Conservation (phyloP, 2,888 invertebrate species). For the Drosophila merina region DNA sequence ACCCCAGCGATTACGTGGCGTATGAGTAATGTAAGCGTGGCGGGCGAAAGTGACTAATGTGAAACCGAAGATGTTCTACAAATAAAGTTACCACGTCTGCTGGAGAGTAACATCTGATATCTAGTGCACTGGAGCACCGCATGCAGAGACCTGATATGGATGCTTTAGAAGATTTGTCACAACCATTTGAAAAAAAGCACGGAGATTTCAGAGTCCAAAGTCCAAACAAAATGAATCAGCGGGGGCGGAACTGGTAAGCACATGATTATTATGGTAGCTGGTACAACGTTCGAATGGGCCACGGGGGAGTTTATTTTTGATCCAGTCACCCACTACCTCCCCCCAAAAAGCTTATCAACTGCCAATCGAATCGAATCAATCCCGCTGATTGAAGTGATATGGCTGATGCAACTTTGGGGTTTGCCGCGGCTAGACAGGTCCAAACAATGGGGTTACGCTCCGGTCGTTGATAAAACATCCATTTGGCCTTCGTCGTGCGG, state of each 20-base stretch:
- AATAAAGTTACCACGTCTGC: slow-evolving; percentile 7
- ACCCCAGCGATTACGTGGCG: slow-evolving; percentile 59
- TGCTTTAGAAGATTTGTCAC: slow-evolving; percentile 8
- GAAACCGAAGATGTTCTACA: slow-evolving; percentile 23
- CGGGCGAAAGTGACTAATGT: slow-evolving; percentile 36
- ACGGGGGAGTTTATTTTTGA: slow-evolving; percentile 6
- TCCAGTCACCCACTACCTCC: neutral
- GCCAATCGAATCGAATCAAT: slow-evolving; percentile 31
- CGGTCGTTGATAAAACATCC: slow-evolving; percentile 19
- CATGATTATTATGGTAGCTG: slow-evolving; percentile 18
- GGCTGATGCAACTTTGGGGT: slow-evolving; percentile 69
- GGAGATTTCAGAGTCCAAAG: slow-evolving; percentile 20
- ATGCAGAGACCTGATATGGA: slow-evolving; percentile 5
- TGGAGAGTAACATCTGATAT: slow-evolving; percentile 4
- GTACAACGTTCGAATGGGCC: slow-evolving; percentile 19
- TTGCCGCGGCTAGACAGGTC: slow-evolving; percentile 29
- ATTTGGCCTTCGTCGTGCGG: slow-evolving; percentile 46
- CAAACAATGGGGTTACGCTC: slow-evolving; percentile 46
- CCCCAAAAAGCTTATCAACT: slow-evolving; percentile 24
- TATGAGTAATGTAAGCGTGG: slow-evolving; percentile 60
- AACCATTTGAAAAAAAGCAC: slow-evolving; percentile 11
- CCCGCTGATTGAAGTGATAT: slow-evolving; percentile 15
- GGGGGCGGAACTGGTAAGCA: slow-evolving; percentile 7
- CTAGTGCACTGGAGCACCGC: slow-evolving; percentile 9
- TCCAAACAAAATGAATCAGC: slow-evolving; percentile 26